Base-by-base conservation (phyloP, 2,113 vertebrate species). In the Xenotilapia flavipinnis region DNA sequence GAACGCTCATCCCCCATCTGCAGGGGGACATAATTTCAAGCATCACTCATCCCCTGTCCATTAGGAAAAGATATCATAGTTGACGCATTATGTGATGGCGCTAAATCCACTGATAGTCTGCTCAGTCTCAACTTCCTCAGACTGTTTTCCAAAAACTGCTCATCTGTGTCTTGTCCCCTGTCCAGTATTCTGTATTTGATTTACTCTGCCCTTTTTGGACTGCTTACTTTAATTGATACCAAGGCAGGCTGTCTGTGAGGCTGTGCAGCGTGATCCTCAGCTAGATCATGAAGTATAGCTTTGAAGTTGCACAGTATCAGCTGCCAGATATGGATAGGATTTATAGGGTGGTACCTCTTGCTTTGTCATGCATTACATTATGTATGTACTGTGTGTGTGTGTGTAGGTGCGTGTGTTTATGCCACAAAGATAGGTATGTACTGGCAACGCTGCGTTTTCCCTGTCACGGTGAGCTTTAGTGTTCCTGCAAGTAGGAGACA, bases 381-480 rank as follows among this genome's bases (percentile, higher is more conserved):
- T 68, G 4, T 65, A 7, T 70, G 31, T 62, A 49, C 23, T 28
- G 5, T 17, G 21, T 49, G 12, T n/a, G 10, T 79, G 10, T 79
- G 19, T 47, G 31, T 65, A 10, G 6, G 6, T 53, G 54, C 4
- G 2, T 15, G 10, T 80, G 80, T 56, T 62, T 82, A 62, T 88
- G 58, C 85, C 79, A 90, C 86, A 88, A 56, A 82, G 81, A 90
- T 51, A 85, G 83, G 70, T 91, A 90, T 91, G 89, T 84, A 54
- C 88, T 94, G 90, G 89, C 92, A 84, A 42, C 5, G 42, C 21
- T 79, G 54, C 81, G 77, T 88, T 47, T 60, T 60, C 54, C 70
- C 83, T 90, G 90, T 94, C 91, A 88, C 19, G 17, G 79, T 86
- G 75, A 93, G 92, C 95, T 95, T 93, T 95, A 95, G 86, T 96